Evolutionary conservation across 2,113 vertebrate genomes (phyloP), one percentile per base, ranked within the genome.

Genomic region (Noctilio leporinus): DNA sequence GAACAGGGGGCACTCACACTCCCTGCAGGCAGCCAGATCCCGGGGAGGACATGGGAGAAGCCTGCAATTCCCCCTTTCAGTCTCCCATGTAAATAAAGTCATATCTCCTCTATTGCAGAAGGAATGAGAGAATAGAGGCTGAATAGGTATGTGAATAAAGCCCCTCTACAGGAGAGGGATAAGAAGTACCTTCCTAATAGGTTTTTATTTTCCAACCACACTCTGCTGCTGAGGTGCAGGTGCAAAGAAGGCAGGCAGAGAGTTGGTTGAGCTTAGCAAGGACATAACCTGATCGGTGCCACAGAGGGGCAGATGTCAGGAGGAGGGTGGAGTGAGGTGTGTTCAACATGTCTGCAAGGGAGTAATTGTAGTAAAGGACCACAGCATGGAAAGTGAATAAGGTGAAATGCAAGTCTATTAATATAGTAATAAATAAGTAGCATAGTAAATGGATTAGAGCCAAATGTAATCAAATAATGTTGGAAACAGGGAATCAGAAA

Each of bases 381-480:
- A 45, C 2, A 55, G 43, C 45, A 75, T 38, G 33, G 51, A 87
- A 94, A 88, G 12, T 69, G 67, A 11, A 67, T n/a, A 85, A 70
- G 26, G 28, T 85, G 59, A 81, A 95, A 91, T 59, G 15, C 12
- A 16, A 92, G 51, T 35, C 70, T 30, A 69, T 86, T 86, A 86
- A 67, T n/a, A 89, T 4, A 65, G 35, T 45, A 83, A 59, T 4
- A 85, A 89, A 33, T 65, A 91, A 95, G 45, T 33, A 57, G 47
- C 26, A 73, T 12, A 62, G 9, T 73, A 92, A 93, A 69, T 89
- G 28, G 33, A 86, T 57, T 82, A 62, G 43, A 59, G 55, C 7
- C 73, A 86, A 72, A 93, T 82, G n/a, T 65, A 94, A 73, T 76
- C 40, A 89, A 94, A 82, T 59, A 89, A 65, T 86, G 11, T 65